phyloP scores from a whole-genome alignment of 2,888 invertebrate genomes.

The Drosophila conformis region DNA sequence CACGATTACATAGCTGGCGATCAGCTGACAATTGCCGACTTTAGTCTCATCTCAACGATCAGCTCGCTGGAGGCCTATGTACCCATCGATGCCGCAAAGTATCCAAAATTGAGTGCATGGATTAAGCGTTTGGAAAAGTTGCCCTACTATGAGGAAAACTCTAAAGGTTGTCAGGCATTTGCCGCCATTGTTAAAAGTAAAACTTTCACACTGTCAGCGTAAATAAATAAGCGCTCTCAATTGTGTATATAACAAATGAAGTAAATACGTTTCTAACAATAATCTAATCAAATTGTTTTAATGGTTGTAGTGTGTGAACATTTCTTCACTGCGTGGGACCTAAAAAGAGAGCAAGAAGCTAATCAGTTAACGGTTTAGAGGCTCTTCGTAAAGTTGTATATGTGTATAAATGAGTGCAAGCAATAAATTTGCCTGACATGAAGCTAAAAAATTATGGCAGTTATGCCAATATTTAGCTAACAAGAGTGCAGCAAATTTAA shows the following conservation, averaged over 20 bases:
- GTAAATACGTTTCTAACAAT: conserved; percentile 4
- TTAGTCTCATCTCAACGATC: conserved; percentile 48
- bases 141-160: conserved; percentile 74
- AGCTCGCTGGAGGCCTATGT: conserved; percentile 27
- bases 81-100: conserved; percentile 47
- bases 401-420: background rate
- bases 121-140: conserved; percentile 62
- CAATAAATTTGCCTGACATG: background rate
- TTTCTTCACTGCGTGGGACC: background rate
- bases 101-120: conserved; percentile 65
- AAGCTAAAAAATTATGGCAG: background rate
- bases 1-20: conserved; percentile 55
- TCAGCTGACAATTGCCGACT: conserved; percentile 75
- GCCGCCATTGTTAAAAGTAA: conserved; percentile 13
- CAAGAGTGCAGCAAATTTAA: too few relatives aligned
- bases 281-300: conserved; percentile 1
- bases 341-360: background rate
- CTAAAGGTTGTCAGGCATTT: conserved; percentile 31
- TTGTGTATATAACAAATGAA: background rate
- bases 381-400: background rate
- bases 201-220: conserved; percentile 9
- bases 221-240: background rate
- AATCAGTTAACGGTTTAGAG: background rate
- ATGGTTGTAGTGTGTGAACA: background rate
- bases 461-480: too few relatives aligned